Conservation (phyloP, 2,888 invertebrate genomes). For the Meteorus cinctellus region DNA sequence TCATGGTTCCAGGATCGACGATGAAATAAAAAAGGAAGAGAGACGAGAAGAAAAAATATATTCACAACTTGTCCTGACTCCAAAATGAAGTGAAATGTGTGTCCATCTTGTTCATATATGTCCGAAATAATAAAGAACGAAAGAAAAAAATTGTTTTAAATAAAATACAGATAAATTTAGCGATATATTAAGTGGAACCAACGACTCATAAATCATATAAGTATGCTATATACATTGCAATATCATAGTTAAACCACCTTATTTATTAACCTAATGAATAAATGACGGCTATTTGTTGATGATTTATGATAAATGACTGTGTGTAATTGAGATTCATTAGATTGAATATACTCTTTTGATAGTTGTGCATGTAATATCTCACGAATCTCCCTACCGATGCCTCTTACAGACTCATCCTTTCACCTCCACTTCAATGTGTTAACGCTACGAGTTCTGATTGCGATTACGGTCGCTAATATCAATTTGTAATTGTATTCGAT, state of each 20-base stretch:
- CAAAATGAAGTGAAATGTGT: neutral
- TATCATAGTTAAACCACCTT: neutral
- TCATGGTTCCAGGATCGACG: neutral
- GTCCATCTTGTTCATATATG: neutral
- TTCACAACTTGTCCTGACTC: conserved; percentile 7
- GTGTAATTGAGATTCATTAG: neutral
- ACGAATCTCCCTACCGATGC: neutral
- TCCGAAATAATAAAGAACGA: neutral
- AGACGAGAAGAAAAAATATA: neutral
- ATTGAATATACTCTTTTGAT: neutral
- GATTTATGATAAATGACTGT: neutral
- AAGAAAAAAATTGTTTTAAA: neutral
- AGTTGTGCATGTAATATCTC: conserved; percentile 1
- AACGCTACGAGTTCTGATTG: conserved; percentile 55
- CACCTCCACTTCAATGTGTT: conserved; percentile 26
- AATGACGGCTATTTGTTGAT: conserved; percentile 1
- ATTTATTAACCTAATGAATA: neutral
- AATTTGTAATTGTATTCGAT: conserved; percentile 9
- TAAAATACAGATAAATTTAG: conserved; percentile 1
- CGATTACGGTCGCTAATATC: conserved; percentile 48
- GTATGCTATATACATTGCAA: neutral
- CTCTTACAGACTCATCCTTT: neutral
- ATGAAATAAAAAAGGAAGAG: conserved; percentile 4
- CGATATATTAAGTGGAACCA: neutral
- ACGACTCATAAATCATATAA: neutral